These are phyloP conservation scores for Troglohyphantes excavatus DNA, from an alignment of 2,888 invertebrate genomes.

Conservation along the genomic window DNA sequence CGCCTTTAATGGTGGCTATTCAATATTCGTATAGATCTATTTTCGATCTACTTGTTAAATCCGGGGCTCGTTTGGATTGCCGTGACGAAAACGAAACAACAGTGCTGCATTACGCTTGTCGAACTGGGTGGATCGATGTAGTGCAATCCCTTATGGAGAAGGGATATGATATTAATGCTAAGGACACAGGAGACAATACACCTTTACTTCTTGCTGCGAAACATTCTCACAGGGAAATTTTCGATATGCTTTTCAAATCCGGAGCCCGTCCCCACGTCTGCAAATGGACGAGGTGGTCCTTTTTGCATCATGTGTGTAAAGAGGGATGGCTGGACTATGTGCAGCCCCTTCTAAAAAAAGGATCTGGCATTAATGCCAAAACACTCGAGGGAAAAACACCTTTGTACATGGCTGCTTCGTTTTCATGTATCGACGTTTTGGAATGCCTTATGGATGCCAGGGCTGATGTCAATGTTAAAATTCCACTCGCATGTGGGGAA, in stretches of 20 bases:
- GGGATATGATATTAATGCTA: not conserved
- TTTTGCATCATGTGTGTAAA: conserved; percentile 17
- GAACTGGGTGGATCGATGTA: not conserved
- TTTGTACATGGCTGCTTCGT: not conserved
- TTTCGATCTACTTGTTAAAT: not conserved
- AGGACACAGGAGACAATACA: not conserved
- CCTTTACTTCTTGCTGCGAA: not conserved
- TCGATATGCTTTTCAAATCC: not conserved
- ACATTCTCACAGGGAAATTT: not conserved
- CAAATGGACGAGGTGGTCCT: not conserved
- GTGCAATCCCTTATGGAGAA: not conserved
- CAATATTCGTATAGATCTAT: not conserved
- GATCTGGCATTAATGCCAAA: not conserved
- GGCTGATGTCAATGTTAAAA: not conserved
- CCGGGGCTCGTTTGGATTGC: not conserved
- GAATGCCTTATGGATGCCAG: not conserved
- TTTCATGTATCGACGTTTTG: not conserved
- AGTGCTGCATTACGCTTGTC: not conserved
- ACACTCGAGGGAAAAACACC: not conserved
- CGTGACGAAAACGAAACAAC: not conserved
- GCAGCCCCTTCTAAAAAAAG: not conserved
- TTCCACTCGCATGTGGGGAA: not conserved
- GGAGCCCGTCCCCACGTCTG: conserved; percentile 13
- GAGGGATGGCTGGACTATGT: not conserved
- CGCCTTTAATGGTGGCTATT: not conserved